Conservation (phyloP, 2,113 vertebrate genomes). For the Stegostoma tigrinum region DNA sequence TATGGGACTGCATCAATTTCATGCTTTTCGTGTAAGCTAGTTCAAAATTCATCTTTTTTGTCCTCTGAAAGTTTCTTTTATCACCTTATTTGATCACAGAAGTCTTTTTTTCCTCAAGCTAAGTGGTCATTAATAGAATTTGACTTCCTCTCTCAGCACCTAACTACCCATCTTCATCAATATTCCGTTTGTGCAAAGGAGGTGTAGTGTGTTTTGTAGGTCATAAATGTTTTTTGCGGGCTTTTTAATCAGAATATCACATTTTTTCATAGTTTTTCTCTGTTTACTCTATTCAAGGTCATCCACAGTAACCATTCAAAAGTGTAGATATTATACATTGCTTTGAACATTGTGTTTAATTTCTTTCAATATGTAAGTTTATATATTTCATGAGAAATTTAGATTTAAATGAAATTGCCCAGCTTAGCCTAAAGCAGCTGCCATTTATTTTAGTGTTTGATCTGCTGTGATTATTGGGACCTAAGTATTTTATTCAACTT, state of each 20-base stretch:
- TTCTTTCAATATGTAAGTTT: background rate
- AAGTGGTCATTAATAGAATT: slow-evolving; percentile 5
- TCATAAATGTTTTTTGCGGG: background rate
- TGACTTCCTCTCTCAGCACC: slow-evolving; percentile 10
- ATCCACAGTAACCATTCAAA: background rate
- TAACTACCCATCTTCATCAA: slow-evolving; percentile 1
- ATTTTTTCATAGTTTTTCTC: background rate
- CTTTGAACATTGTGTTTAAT: background rate
- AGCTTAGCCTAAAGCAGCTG: background rate
- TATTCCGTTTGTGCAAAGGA: background rate
- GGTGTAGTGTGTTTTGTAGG: background rate
- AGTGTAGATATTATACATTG: background rate
- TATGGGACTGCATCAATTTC: background rate
- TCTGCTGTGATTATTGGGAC: background rate
- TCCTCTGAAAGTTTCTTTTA: background rate
- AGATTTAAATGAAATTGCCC: background rate
- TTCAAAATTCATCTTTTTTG: background rate
- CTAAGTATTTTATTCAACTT: background rate
- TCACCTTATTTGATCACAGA: background rate
- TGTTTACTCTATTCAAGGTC: background rate
- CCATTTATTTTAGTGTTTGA: background rate
- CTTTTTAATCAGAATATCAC: background rate
- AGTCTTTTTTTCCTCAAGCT: slow-evolving; percentile 14
- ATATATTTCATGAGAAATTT: background rate
- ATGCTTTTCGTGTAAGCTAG: background rate